These are phyloP conservation scores for Eulemur mongoz DNA, from an alignment of 2,797 vertebrate species.

Conservation along the genomic window DNA sequence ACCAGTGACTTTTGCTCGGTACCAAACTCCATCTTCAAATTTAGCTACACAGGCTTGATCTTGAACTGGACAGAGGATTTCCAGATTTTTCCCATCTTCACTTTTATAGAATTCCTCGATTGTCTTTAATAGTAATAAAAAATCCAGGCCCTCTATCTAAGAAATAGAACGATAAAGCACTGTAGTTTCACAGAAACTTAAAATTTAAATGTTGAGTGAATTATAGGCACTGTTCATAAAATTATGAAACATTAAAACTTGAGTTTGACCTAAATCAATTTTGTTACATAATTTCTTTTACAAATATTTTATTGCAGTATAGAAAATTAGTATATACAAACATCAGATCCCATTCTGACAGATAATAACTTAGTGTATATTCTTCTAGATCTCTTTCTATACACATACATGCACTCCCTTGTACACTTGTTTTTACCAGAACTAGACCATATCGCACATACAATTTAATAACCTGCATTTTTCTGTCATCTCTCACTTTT, in stretches of 20 bases:
- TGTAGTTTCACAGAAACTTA: slow-evolving; percentile 1
- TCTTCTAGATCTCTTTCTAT: not conserved
- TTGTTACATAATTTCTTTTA: slow-evolving; percentile 6
- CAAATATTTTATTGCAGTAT: slow-evolving; percentile 35
- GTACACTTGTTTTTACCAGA: slow-evolving; percentile 8
- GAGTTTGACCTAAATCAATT: not conserved
- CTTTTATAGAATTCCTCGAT: slow-evolving; percentile 81
- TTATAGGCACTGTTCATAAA: not conserved
- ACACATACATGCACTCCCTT: not conserved
- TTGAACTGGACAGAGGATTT: slow-evolving; percentile 82
- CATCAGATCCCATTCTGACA: slow-evolving; percentile 13
- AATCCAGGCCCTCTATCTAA: slow-evolving; percentile 81
- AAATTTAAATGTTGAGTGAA: not conserved
- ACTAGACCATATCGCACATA: not conserved
- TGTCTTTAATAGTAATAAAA: slow-evolving; percentile 75
- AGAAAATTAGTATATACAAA: slow-evolving; percentile 26
- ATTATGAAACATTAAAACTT: slow-evolving; percentile 7
- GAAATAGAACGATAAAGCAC: slow-evolving; percentile 41
- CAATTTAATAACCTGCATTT: slow-evolving; percentile 4
- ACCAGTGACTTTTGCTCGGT: slow-evolving; percentile 87
- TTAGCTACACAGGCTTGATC: slow-evolving; percentile 86
- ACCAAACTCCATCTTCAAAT: slow-evolving; percentile 86
- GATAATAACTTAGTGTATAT: not conserved
- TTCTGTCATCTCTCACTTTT: slow-evolving; percentile 3
- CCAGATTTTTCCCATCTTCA: slow-evolving; percentile 71